phyloP scores from a whole-genome alignment of 2,113 vertebrate genomes.

The Salminus brasiliensis region DNA sequence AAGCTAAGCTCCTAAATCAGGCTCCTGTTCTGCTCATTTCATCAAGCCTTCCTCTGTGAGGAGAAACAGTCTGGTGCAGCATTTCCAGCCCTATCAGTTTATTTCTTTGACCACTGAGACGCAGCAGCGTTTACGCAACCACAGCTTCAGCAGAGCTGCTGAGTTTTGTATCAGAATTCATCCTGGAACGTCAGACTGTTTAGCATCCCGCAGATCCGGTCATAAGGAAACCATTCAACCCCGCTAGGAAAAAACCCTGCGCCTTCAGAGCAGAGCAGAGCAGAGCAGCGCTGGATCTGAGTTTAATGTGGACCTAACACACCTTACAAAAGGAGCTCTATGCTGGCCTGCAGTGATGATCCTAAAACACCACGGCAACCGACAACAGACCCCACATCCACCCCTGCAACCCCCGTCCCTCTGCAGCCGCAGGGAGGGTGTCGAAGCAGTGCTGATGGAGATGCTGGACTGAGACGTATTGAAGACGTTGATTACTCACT shows the following conservation, averaged over 20 bases:
- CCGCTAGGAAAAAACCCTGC: slow-evolving; percentile 25
- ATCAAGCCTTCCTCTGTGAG: slow-evolving; percentile 18
- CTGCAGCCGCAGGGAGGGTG: not conserved
- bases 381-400: not conserved
- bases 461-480: not conserved
- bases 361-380: not conserved
- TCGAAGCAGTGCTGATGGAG: not conserved
- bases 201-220: not conserved
- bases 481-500: not conserved
- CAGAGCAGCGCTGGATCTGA: not conserved
- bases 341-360: not conserved
- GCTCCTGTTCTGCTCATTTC: too few species aligned
- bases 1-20: not conserved
- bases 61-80: not conserved
- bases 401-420: too few species aligned
- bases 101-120: too few species aligned
- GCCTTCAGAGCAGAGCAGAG: too few species aligned
- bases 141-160: not conserved
- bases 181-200: not conserved
- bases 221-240: slow-evolving; percentile 45
- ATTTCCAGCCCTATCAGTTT: not conserved
- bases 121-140: not conserved
- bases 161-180: too few species aligned
- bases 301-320: slow-evolving; percentile 15
- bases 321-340: not conserved